These are phyloP conservation scores for Epinephelus fuscoguttatus DNA, from an alignment of 2,113 vertebrate species.

Conservation along the genomic window DNA sequence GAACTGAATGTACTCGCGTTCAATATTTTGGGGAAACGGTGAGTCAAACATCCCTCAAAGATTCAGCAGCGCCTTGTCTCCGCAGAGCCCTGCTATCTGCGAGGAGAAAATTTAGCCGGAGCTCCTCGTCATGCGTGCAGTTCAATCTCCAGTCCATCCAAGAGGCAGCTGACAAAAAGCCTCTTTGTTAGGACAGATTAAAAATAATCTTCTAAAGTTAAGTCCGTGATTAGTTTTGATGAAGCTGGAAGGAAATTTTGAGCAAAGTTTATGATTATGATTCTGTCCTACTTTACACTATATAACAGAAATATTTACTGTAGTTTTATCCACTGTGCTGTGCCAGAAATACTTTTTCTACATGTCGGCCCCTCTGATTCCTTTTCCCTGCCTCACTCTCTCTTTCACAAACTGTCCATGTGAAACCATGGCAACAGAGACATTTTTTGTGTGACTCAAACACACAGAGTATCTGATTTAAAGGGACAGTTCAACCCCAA, in stretches of 20 bases:
- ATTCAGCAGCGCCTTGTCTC: slow-evolving; percentile 31
- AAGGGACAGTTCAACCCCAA: too few relatives aligned
- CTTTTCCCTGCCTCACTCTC: slow-evolving; percentile 33
- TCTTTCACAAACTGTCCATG: slow-evolving; percentile 40
- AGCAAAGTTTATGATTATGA: slow-evolving; percentile 34
- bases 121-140: slow-evolving; percentile 7
- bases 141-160: slow-evolving; percentile 17
- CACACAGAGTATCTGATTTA: slow-evolving; percentile 37
- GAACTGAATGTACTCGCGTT: slow-evolving; percentile 39
- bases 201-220: slow-evolving; percentile 49
- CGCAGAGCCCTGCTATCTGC: slow-evolving; percentile 42
- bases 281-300: slow-evolving; percentile 31
- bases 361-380: neutral
- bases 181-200: slow-evolving; percentile 50
- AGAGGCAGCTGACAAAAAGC: slow-evolving; percentile 38
- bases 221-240: slow-evolving; percentile 62
- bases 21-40: slow-evolving; percentile 57
- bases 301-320: slow-evolving; percentile 35
- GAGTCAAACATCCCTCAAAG: slow-evolving; percentile 59
- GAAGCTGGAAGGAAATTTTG: slow-evolving; percentile 41
- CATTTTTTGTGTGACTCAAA: slow-evolving; percentile 33
- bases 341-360: slow-evolving; percentile 48
- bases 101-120: slow-evolving; percentile 24
- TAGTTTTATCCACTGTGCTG: neutral
- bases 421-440: slow-evolving; percentile 71